A percentile compares a stretch with the other conserved stretches of the same genome.
Conservation (phyloP, 2,797 vertebrate genomes). For the Aplochiton taeniatus region DNA sequence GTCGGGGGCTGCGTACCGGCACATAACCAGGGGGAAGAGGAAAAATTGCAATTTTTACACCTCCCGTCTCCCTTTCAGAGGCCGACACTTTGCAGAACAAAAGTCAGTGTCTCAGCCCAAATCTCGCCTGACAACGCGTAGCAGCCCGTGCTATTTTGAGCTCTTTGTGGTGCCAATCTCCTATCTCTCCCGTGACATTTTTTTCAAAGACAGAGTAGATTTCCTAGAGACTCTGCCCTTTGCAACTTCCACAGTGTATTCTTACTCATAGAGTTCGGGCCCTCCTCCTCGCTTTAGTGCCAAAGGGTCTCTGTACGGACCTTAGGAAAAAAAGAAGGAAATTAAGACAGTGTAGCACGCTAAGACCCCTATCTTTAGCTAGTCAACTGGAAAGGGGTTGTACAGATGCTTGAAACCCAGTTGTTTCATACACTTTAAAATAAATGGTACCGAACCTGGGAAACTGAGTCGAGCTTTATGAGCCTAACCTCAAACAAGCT, state of each 20-base stretch:
- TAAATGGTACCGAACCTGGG: slow-evolving; percentile 66
- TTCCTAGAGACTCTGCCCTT: slow-evolving; percentile 99
- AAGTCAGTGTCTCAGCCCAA: slow-evolving; percentile 99
- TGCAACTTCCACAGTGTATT: slow-evolving; percentile 97
- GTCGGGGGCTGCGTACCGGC: slow-evolving; percentile 81
- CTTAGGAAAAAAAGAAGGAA: slow-evolving; percentile 75
- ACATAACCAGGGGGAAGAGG: slow-evolving; percentile 82
- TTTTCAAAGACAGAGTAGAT: slow-evolving; percentile 99
- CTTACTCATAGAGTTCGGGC: slow-evolving; percentile 83
- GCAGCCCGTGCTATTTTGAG: slow-evolving; percentile 96
- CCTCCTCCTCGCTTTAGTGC: slow-evolving; percentile 84
- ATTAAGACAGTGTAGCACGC: slow-evolving; percentile 89
- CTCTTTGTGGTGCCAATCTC: slow-evolving; percentile 99
- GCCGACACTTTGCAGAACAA: slow-evolving; percentile 92
- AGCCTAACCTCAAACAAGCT: slow-evolving; percentile 40
- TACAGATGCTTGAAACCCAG: slow-evolving; percentile 72
- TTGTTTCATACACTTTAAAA: slow-evolving; percentile 61
- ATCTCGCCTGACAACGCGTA: slow-evolving; percentile 99
- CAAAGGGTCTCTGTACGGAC: slow-evolving; percentile 77
- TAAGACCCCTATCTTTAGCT: slow-evolving; percentile 73
- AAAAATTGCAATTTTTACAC: slow-evolving; percentile 89
- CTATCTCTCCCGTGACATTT: slow-evolving; percentile 98
- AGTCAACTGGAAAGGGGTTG: slow-evolving; percentile 64
- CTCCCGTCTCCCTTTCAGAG: slow-evolving; percentile 92
- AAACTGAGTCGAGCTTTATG: slow-evolving; percentile 47